Conservation (phyloP, 1,140 invertebrate genomes). For the Theocolax elegans region DNA sequence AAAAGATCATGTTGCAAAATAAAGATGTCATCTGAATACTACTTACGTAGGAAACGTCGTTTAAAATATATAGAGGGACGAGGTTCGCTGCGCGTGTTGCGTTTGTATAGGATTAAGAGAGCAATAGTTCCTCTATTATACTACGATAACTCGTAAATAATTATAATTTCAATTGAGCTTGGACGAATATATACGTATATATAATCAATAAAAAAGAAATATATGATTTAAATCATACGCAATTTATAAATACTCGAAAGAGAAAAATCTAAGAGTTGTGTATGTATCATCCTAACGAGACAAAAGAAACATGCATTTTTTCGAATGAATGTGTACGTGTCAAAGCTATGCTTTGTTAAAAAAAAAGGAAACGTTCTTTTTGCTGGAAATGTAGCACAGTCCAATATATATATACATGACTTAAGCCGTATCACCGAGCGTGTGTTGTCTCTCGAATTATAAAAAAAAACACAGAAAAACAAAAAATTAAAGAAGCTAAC, state of each 20-base stretch:
- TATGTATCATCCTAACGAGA: too few species aligned
- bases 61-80: too few species aligned
- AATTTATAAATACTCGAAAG: slow-evolving; percentile 1
- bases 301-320: too few species aligned
- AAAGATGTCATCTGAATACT: too few species aligned
- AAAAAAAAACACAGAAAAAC: too few species aligned
- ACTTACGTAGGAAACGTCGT: too few species aligned
- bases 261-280: too few species aligned
- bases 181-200: background rate
- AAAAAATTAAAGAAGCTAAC: too few species aligned
- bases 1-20: too few species aligned
- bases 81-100: background rate
- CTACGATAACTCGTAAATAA: slow-evolving; percentile 4
- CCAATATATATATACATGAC: background rate
- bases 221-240: too few species aligned
- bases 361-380: background rate
- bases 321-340: slow-evolving; percentile 32
- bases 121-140: slow-evolving; percentile 19
- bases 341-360: slow-evolving; percentile 15
- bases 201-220: too few species aligned
- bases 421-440: background rate
- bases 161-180: slow-evolving; percentile 7
- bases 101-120: slow-evolving; percentile 17
- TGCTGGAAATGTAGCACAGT: background rate
- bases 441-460: background rate